Conservation (phyloP, 2,113 vertebrate species). For the Forbesichthys agassizii region DNA sequence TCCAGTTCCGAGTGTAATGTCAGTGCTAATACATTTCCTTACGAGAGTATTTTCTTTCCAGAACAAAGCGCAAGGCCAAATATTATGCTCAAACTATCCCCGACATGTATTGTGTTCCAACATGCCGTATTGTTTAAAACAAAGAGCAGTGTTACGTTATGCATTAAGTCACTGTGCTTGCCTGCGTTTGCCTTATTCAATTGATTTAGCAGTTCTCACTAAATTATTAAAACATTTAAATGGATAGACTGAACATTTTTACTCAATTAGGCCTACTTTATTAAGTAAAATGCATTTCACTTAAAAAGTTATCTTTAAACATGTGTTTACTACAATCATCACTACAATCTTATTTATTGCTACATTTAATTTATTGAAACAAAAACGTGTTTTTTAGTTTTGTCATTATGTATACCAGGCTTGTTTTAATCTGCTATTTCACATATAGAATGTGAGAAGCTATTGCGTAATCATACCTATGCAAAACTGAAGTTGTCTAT, state of each 20-base stretch:
- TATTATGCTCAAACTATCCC: slow-evolving; percentile 9
- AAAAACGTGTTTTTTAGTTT: too few relatives aligned
- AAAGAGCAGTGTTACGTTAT: slow-evolving; percentile 56
- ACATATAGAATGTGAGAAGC: slow-evolving; percentile 55
- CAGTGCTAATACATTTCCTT: slow-evolving; percentile 24
- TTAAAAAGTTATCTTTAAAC: too few relatives aligned
- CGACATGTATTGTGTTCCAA: background rate
- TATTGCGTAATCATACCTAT: slow-evolving; percentile 70
- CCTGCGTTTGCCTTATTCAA: slow-evolving; percentile 72
- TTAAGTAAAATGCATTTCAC: slow-evolving; percentile 32
- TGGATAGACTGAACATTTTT: slow-evolving; percentile 12
- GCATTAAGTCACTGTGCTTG: slow-evolving; percentile 74
- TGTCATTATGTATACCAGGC: slow-evolving; percentile 40
- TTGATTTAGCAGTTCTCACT: slow-evolving; percentile 47
- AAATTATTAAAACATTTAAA: slow-evolving; percentile 40
- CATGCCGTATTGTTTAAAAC: background rate
- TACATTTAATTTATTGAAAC: too few relatives aligned
- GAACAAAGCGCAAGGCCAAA: slow-evolving; percentile 22
- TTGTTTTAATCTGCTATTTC: slow-evolving; percentile 48
- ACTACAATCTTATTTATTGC: too few relatives aligned
- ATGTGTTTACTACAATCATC: slow-evolving; percentile 15
- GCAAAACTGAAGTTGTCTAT: slow-evolving; percentile 65
- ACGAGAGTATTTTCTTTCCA: slow-evolving; percentile 2
- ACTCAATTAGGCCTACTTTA: slow-evolving; percentile 22
- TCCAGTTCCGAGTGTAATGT: slow-evolving; percentile 10